Percentiles rank a stretch among this genome's conserved stretches.
Evolutionary conservation across 2,113 vertebrate species (phyloP).

Genomic region (Alethe diademata): DNA sequence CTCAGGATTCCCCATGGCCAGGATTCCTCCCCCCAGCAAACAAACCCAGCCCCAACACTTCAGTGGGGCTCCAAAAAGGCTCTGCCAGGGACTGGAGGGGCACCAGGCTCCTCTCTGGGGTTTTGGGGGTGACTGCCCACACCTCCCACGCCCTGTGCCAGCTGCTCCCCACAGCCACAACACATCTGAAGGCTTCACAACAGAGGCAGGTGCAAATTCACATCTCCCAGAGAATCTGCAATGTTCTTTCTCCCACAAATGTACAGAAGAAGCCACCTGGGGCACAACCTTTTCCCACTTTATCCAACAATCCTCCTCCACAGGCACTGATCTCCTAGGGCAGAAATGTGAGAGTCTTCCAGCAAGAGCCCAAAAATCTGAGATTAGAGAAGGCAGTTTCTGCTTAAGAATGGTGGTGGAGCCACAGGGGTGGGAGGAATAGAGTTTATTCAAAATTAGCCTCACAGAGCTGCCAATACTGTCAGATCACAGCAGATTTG

Average conservation of each 20-base stretch:
- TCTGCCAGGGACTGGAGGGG: background rate
- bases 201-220: background rate
- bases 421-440: background rate
- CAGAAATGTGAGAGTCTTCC: background rate
- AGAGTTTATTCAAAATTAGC: background rate
- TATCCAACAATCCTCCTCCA: background rate
- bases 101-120: background rate
- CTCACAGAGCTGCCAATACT: background rate
- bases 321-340: background rate
- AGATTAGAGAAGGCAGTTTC: background rate
- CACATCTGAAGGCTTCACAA: background rate
- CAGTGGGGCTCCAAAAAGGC: background rate
- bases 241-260: rapidly evolving
- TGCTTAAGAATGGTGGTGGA: background rate
- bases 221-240: background rate
- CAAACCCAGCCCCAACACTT: background rate
- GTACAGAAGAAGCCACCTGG: background rate
- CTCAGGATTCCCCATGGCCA: background rate
- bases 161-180: background rate
- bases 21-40: background rate
- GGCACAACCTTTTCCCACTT: background rate
- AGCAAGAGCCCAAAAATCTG: background rate
- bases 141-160: background rate
- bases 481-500: background rate
- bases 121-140: rapidly evolving